A percentile compares a stretch with the other conserved stretches of the same genome.
Conservation (phyloP, 2,797 vertebrate species). For the Leucoraja ocellata region DNA sequence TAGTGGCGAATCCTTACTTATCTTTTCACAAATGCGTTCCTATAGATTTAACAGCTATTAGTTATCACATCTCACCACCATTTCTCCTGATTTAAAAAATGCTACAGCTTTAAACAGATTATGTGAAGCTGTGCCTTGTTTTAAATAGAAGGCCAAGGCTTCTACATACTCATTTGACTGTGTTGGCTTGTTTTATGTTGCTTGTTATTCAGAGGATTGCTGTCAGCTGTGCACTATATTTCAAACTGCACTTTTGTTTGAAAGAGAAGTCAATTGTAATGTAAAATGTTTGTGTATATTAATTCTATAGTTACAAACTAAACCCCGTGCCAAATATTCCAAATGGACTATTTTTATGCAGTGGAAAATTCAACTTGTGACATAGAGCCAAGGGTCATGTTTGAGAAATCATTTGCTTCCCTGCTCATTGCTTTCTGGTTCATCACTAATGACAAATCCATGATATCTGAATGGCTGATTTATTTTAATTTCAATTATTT, state of each 20-base stretch:
- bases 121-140: background rate
- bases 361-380: constrained; percentile 20
- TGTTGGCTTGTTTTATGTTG: background rate
- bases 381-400: background rate
- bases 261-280: constrained; percentile 33
- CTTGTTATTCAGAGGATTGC: background rate
- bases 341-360: background rate
- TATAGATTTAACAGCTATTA: background rate
- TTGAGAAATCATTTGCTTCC: background rate
- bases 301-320: background rate
- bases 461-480: background rate
- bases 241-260: constrained; percentile 26
- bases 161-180: background rate
- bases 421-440: background rate
- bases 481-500: constrained; percentile 43
- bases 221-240: constrained; percentile 34
- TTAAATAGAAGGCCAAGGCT: background rate
- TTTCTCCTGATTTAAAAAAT: background rate
- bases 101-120: background rate
- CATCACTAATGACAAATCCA: background rate
- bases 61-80: background rate
- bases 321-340: background rate
- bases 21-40: background rate
- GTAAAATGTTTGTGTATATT: constrained; percentile 35
- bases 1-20: constrained; percentile 15